Evolutionary conservation across 2,888 invertebrate genomes (phyloP).

Genomic region (Calliopum simillimum): DNA sequence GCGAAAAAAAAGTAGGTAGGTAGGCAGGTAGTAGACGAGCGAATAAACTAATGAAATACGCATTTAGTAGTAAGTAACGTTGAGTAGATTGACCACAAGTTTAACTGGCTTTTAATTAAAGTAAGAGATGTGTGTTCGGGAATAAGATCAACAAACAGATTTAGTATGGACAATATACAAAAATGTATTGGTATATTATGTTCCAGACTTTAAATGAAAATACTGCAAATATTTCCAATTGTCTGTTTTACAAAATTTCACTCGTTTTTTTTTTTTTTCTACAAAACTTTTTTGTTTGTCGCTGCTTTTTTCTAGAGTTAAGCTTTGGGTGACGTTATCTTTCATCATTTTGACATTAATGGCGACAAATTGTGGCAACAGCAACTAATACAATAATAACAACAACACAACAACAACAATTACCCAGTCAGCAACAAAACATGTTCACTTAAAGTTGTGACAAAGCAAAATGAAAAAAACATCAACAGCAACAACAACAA

Average conservation of each 20-base stretch:
- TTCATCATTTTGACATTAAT: constrained; percentile 50
- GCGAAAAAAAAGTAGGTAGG: constrained; percentile 5
- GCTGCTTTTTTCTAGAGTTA: background rate
- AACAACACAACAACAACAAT: background rate
- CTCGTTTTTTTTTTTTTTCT: background rate
- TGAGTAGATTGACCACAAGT: constrained; percentile 7
- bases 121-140: background rate
- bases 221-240: background rate
- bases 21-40: no score
- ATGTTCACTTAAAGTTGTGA: constrained; percentile 21
- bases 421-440: constrained; percentile 6
- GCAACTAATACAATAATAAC: constrained; percentile 6
- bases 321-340: constrained; percentile 37
- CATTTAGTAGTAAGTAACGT: constrained; percentile 20
- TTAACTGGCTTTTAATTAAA: constrained; percentile 25
- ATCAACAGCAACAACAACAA: constrained; percentile 13
- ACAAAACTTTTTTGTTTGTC: background rate
- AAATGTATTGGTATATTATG: background rate
- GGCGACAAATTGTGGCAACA: constrained; percentile 47
- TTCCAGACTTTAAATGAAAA: background rate
- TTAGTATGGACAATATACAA: background rate
- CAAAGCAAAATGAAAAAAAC: background rate
- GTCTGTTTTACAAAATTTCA: no score
- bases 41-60: constrained; percentile 21
- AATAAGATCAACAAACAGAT: no score